Conservation (phyloP, 2,113 vertebrate genomes). For the Protomyctophum bolini region DNA sequence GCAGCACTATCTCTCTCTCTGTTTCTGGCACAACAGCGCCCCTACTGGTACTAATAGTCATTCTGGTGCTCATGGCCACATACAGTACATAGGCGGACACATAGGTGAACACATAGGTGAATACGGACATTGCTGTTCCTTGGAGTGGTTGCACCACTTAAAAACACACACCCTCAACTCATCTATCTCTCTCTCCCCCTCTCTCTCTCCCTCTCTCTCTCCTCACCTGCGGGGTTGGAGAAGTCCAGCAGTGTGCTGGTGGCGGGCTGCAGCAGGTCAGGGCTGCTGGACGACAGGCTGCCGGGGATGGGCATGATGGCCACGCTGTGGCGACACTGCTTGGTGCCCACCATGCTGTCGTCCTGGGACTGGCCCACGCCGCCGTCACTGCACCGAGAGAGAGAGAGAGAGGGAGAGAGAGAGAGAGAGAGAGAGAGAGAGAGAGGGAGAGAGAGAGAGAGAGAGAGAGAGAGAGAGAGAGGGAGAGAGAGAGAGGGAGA, state of each 20-base stretch:
- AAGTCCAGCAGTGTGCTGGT: constrained; percentile 91
- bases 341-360: constrained; percentile 95
- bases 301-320: constrained; percentile 95
- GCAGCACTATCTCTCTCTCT: too few relatives aligned
- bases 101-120: too few relatives aligned
- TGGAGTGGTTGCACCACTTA: too few relatives aligned
- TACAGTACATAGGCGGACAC: too few relatives aligned
- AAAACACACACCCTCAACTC: too few relatives aligned
- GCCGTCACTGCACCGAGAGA: constrained; percentile 83
- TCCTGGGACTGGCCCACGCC: constrained; percentile 94
- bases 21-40: too few relatives aligned
- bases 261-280: constrained; percentile 92
- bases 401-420: too few relatives aligned
- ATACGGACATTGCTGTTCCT: too few relatives aligned
- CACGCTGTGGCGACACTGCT: constrained; percentile 93
- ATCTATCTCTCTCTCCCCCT: too few relatives aligned
- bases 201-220: constrained; percentile 14
- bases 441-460: background rate
- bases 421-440: background rate
- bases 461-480: background rate
- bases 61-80: too few relatives aligned
- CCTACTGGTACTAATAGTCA: too few relatives aligned
- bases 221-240: constrained; percentile 90
- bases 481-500: too few relatives aligned
- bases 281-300: constrained; percentile 92